Conservation (phyloP, 2,888 invertebrate species). For the Agrilus cyanescens region DNA sequence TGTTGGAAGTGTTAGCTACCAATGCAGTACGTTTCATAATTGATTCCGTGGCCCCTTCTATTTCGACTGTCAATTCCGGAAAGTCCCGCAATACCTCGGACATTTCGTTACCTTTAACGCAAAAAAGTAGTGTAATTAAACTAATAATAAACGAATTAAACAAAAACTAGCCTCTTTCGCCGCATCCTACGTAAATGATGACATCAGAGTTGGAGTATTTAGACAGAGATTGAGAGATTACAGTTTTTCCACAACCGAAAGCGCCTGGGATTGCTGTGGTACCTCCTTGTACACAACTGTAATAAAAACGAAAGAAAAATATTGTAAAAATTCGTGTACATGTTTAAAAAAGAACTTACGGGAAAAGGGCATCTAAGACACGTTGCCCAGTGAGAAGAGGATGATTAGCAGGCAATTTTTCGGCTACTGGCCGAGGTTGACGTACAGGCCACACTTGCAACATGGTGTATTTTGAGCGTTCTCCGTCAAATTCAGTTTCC, state of each 20-base stretch:
- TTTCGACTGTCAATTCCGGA: slow-evolving; percentile 95
- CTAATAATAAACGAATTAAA: slow-evolving; percentile 3
- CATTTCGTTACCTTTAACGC: slow-evolving; percentile 81
- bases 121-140: slow-evolving; percentile 14
- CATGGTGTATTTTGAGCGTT: slow-evolving; percentile 86
- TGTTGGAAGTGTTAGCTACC: slow-evolving; percentile 99
- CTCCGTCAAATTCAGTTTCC: slow-evolving; percentile 98
- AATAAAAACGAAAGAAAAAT: slow-evolving; percentile 11
- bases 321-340: neutral
- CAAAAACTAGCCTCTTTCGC: slow-evolving; percentile 71
- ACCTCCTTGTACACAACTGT: slow-evolving; percentile 92
- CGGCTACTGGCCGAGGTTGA: slow-evolving; percentile 90
- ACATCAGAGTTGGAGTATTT: slow-evolving; percentile 99
- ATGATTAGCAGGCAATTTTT: slow-evolving; percentile 97
- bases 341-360: slow-evolving; percentile 47
- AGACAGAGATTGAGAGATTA: slow-evolving; percentile 97
- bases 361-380: slow-evolving; percentile 96
- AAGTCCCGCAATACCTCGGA: slow-evolving; percentile 98
- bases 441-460: slow-evolving; percentile 99
- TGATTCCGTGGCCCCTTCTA: slow-evolving; percentile 91
- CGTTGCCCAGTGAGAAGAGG: slow-evolving; percentile 97
- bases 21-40: slow-evolving; percentile 99
- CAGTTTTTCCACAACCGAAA: slow-evolving; percentile 99
- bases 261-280: slow-evolving; percentile 99
- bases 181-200: slow-evolving; percentile 98